Evolutionary conservation across 2,113 vertebrate species (phyloP).

Genomic region (Crotophaga sulcirostris): DNA sequence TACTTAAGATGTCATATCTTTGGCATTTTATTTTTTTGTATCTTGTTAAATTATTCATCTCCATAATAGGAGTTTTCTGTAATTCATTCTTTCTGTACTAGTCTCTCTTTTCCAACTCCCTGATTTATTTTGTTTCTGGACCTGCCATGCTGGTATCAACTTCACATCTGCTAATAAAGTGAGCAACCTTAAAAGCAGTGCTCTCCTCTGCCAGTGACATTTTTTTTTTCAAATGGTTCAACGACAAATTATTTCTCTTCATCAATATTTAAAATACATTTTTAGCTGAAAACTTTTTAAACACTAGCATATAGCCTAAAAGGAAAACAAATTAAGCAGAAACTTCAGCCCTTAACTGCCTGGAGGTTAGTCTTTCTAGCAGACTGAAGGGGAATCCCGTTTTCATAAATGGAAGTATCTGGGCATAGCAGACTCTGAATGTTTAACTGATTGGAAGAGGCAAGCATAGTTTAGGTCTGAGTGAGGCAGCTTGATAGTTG

Average conservation of each 20-base stretch:
- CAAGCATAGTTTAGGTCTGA: neutral
- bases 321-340: neutral
- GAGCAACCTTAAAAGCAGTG: neutral
- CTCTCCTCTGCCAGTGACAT: neutral
- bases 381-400: neutral
- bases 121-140: neutral
- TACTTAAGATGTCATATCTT: neutral
- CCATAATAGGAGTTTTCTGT: conserved; percentile 44
- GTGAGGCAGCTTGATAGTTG: neutral
- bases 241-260: neutral
- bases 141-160: neutral
- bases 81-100: conserved; percentile 2
- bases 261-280: neutral
- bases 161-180: neutral
- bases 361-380: neutral
- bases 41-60: conserved; percentile 32
- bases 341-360: neutral
- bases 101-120: neutral
- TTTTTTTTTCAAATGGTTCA: neutral
- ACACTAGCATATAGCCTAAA: neutral
- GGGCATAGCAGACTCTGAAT: neutral
- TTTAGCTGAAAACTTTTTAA: neutral
- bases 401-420: neutral
- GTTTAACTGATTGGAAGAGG: neutral
- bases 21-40: neutral